A percentile compares a stretch with the other conserved stretches of the same genome.
Evolutionary conservation across 2,888 invertebrate genomes (phyloP).

Genomic region (Amaurobius ferox): DNA sequence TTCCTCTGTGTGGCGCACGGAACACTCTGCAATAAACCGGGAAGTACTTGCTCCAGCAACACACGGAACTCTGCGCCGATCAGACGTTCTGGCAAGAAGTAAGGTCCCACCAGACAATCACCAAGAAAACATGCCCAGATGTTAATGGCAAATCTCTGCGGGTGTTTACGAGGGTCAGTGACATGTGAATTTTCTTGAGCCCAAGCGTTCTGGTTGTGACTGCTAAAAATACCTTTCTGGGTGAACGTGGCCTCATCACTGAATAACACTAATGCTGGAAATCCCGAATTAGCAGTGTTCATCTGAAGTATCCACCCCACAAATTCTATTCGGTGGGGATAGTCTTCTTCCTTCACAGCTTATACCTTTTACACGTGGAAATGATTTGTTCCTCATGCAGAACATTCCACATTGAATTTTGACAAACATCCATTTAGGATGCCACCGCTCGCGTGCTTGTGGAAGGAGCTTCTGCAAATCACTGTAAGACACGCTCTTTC

Average conservation of each 20-base stretch:
- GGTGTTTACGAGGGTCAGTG: too few species aligned
- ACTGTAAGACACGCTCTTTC: constrained; percentile 9
- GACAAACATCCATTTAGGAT: constrained; percentile 16
- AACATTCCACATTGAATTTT: constrained; percentile 1
- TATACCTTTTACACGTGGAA: constrained; percentile 16
- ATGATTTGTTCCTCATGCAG: constrained; percentile 8
- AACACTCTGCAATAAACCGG: constrained; percentile 12
- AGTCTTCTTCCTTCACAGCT: not conserved
- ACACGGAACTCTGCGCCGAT: not conserved
- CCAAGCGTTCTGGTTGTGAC: not conserved
- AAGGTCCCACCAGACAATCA: too few species aligned
- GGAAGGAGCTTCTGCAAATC: constrained; percentile 23
- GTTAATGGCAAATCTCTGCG: not conserved
- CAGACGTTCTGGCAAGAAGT: too few species aligned
- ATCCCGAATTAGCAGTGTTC: too few species aligned
- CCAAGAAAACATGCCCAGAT: constrained; percentile 1
- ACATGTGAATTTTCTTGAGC: not conserved
- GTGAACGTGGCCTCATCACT: too few species aligned
- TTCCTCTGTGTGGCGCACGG: not conserved
- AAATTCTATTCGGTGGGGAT: not conserved
- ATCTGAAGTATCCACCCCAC: not conserved
- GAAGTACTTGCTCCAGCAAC: not conserved
- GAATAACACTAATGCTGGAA: too few species aligned
- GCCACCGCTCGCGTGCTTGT: constrained; percentile 23
- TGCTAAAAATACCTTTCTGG: constrained; percentile 9